These are phyloP conservation scores for Spilarctia lutea DNA, from an alignment of 2,888 invertebrate genomes.

Conservation along the genomic window DNA sequence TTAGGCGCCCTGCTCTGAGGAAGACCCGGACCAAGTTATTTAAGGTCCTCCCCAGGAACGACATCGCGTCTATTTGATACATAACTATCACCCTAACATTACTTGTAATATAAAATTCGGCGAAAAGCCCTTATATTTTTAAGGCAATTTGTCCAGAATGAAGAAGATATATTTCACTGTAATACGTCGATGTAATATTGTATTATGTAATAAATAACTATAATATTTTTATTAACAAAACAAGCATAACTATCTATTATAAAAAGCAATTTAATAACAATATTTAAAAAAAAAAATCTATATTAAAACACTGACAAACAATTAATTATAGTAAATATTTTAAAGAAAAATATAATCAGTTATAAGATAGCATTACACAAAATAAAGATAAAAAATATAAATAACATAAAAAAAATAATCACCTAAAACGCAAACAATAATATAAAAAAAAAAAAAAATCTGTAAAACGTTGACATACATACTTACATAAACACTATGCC, in stretches of 20 bases:
- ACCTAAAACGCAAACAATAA: not conserved
- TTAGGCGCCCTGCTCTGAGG: too few relatives aligned
- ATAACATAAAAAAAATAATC: not conserved
- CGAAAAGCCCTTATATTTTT: not conserved
- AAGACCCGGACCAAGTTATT: too few relatives aligned
- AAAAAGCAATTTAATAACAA: slow-evolving; percentile 8
- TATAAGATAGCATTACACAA: not conserved
- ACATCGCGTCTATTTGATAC: too few relatives aligned
- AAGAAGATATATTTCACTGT: not conserved
- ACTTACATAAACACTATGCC: slow-evolving; percentile 68
- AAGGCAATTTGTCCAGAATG: not conserved
- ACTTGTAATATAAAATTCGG: not conserved
- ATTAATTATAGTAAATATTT: not conserved
- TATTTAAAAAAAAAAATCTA: not conserved
- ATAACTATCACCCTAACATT: not conserved
- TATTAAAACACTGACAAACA: not conserved
- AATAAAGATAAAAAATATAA: not conserved
- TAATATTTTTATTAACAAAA: not conserved
- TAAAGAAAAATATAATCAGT: not conserved
- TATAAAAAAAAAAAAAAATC: not conserved
- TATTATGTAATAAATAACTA: not conserved
- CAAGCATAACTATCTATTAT: not conserved
- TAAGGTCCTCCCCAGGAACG: too few relatives aligned
- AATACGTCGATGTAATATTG: not conserved
- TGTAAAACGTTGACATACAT: slow-evolving; percentile 33